Percentiles rank a stretch among this genome's conserved stretches.
These are phyloP conservation scores for Spinibarbus caldwelli DNA, from an alignment of 2,797 vertebrate species.

Conservation along the genomic window DNA sequence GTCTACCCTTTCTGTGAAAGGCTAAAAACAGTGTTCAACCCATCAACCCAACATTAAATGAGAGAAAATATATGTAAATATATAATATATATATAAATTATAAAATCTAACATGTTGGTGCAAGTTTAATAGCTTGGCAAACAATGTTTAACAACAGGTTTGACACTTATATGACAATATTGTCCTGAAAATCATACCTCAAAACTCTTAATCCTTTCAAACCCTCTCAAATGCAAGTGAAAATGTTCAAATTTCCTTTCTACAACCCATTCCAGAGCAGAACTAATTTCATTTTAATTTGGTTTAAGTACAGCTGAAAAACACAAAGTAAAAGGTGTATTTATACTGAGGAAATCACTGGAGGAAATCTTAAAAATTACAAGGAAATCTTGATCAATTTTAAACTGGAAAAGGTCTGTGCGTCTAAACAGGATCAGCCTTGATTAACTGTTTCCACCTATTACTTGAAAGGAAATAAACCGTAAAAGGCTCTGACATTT, in stretches of 20 bases:
- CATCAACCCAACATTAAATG: too few species aligned
- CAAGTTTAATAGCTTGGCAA: too few species aligned
- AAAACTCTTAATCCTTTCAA: neutral
- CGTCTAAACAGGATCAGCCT: neutral
- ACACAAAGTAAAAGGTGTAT: neutral
- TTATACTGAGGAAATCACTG: neutral
- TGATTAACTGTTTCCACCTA: conserved; percentile 6
- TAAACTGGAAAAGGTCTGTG: neutral
- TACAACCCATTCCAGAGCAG: neutral
- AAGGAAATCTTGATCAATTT: conserved; percentile 5
- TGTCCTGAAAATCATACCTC: neutral
- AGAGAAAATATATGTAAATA: too few species aligned
- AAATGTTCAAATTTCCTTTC: neutral
- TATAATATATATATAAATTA: too few species aligned
- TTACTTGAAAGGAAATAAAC: conserved; percentile 19
- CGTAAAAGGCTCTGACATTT: conserved; percentile 1
- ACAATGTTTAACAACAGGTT: neutral
- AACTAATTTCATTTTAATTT: neutral
- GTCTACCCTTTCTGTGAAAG: neutral
- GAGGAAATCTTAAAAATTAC: too few species aligned
- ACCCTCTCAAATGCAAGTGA: neutral
- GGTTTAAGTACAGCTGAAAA: neutral
- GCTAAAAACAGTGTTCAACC: too few species aligned
- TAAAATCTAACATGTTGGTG: too few species aligned
- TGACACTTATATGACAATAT: neutral